These are phyloP conservation scores for Urocitellus parryii DNA, from an alignment of 2,113 vertebrate genomes.

Conservation along the genomic window DNA sequence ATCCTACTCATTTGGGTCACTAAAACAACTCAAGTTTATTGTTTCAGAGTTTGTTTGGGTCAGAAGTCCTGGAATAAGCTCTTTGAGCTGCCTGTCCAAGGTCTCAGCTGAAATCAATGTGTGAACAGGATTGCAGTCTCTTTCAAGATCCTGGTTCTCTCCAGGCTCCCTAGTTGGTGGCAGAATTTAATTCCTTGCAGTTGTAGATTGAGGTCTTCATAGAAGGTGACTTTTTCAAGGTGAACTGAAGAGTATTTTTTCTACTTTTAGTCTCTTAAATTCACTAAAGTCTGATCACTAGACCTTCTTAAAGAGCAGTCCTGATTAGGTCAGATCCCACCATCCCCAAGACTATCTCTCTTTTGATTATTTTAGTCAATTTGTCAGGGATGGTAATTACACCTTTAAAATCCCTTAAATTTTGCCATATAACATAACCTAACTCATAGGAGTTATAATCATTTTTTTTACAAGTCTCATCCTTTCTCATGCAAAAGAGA, in stretches of 20 bases:
- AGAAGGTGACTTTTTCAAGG: not conserved
- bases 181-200: not conserved
- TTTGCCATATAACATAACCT: not conserved
- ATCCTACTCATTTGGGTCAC: not conserved
- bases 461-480: too few relatives aligned
- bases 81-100: not conserved
- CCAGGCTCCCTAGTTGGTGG: not conserved
- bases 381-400: not conserved
- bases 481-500: not conserved
- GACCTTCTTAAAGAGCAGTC: not conserved
- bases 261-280: not conserved
- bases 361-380: not conserved
- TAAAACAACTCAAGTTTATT: not conserved
- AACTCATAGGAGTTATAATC: not conserved
- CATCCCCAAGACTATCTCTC: not conserved
- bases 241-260: not conserved
- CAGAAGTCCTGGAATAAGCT: not conserved
- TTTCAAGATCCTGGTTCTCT: not conserved
- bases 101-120: not conserved
- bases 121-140: too few relatives aligned
- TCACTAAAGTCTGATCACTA: not conserved
- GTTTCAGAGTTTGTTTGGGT: not conserved
- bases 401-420: not conserved
- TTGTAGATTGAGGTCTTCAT: not conserved
- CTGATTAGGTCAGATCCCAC: not conserved